Conservation (phyloP, 2,797 vertebrate species). For the Bovichtus diacanthus region DNA sequence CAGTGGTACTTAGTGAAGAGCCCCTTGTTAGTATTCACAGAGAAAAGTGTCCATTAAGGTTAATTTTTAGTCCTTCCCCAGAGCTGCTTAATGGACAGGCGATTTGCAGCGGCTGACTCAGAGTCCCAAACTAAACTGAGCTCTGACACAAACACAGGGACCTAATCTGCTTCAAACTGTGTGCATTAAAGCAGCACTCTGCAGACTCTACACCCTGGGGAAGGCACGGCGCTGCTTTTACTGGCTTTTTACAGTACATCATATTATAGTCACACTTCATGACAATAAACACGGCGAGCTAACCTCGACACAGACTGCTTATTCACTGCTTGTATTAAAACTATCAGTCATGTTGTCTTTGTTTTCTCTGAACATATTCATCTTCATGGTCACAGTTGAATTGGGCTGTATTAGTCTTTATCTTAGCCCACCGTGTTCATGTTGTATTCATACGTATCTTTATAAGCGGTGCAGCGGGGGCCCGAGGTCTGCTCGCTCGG, state of each 20-base stretch:
- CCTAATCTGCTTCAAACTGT: slow-evolving; percentile 46
- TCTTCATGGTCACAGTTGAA: slow-evolving; percentile 61
- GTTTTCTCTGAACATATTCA: slow-evolving; percentile 53
- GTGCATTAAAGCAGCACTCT: slow-evolving; percentile 27
- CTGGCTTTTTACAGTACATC: slow-evolving; percentile 24
- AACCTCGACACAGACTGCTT: slow-evolving; percentile 46
- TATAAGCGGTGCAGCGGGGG: slow-evolving; percentile 54
- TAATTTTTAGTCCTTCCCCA: slow-evolving; percentile 60
- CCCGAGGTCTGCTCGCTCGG: slow-evolving; percentile 50
- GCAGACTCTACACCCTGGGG: slow-evolving; percentile 16
- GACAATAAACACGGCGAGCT: slow-evolving; percentile 46
- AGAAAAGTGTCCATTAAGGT: slow-evolving; percentile 66
- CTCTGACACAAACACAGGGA: slow-evolving; percentile 35
- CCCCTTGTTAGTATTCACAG: slow-evolving; percentile 60
- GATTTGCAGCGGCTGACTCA: slow-evolving; percentile 31
- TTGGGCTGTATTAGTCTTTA: slow-evolving; percentile 61
- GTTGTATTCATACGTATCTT: slow-evolving; percentile 70
- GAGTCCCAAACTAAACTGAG: slow-evolving; percentile 34
- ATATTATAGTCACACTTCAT: slow-evolving; percentile 37
- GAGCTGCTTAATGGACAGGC: slow-evolving; percentile 64
- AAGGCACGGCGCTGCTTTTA: not conserved
- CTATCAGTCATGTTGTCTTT: slow-evolving; percentile 62
- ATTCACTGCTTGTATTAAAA: slow-evolving; percentile 61
- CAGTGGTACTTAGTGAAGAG: slow-evolving; percentile 43
- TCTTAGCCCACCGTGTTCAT: slow-evolving; percentile 42